Evolutionary conservation across 2,797 vertebrate species (phyloP).

Genomic region (Eospalax fontanierii): DNA sequence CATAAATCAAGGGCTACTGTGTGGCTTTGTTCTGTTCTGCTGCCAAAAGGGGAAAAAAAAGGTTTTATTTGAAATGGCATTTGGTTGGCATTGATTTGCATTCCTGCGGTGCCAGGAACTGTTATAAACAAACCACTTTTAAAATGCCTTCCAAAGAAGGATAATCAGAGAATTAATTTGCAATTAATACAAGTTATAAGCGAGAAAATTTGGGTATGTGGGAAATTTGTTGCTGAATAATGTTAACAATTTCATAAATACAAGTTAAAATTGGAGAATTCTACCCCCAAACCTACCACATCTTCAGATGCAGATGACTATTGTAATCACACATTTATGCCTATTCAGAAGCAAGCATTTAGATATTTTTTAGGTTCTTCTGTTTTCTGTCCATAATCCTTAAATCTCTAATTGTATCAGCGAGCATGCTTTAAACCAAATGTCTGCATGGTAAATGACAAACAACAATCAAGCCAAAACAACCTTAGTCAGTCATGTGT

Average conservation of each 20-base stretch:
- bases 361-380: neutral
- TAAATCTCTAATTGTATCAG: neutral
- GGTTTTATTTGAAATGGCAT: slow-evolving; percentile 45
- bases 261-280: neutral
- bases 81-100: slow-evolving; percentile 57
- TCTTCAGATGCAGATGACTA: neutral
- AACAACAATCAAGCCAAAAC: neutral
- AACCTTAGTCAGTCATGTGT: neutral
- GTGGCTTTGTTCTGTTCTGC: slow-evolving; percentile 62
- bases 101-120: slow-evolving; percentile 67
- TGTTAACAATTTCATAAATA: neutral
- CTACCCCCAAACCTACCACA: neutral
- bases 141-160: slow-evolving; percentile 31
- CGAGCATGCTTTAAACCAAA: neutral
- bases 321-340: neutral
- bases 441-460: neutral
- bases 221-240: slow-evolving; percentile 18
- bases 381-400: neutral
- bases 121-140: neutral
- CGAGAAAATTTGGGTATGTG: neutral
- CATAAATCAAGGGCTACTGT: slow-evolving; percentile 80
- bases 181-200: neutral
- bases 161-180: slow-evolving; percentile 57
- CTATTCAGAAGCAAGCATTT: neutral
- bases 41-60: slow-evolving; percentile 56